A percentile compares a stretch with the other conserved stretches of the same genome.
Evolutionary conservation across 2,888 invertebrate genomes (phyloP).

Genomic region (Mythimna vitellina): DNA sequence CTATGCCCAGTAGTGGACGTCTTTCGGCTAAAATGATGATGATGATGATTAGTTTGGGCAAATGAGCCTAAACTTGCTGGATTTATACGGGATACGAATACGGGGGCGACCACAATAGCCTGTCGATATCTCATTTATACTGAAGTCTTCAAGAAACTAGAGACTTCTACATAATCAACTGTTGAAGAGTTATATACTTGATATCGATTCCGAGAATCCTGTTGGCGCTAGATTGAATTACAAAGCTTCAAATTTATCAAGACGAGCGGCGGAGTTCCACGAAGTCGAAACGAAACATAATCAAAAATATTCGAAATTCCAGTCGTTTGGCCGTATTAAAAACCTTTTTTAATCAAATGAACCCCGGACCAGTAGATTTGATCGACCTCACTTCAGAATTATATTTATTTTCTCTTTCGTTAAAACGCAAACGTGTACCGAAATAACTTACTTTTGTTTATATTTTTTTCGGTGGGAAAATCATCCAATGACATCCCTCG

Average conservation of each 20-base stretch:
- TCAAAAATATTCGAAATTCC: background rate
- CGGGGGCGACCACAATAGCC: slow-evolving; percentile 17
- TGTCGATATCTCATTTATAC: slow-evolving; percentile 19
- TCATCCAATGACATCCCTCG: no score
- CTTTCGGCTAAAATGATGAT: no score
- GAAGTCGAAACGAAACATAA: background rate
- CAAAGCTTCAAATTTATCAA: background rate
- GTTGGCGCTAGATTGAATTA: background rate
- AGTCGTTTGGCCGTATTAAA: slow-evolving; percentile 1
- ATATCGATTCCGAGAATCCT: background rate
- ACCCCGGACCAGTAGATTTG: background rate
- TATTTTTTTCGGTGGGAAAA: no score
- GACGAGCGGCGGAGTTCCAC: background rate
- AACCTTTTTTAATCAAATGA: background rate
- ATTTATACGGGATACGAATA: slow-evolving; percentile 14
- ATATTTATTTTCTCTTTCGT: background rate
- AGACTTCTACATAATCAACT: background rate
- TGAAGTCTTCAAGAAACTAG: slow-evolving; percentile 1
- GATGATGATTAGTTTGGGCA: slow-evolving; percentile 35
- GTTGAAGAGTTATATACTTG: slow-evolving; percentile 15
- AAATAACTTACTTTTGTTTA: background rate
- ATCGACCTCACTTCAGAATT: background rate
- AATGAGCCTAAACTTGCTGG: slow-evolving; percentile 31
- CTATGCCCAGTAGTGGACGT: no score
- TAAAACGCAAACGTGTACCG: background rate